Percentiles rank a stretch among this genome's conserved stretches.
These are phyloP conservation scores for Camponotus floridanus DNA, from an alignment of 1,140 invertebrate species.

Conservation along the genomic window DNA sequence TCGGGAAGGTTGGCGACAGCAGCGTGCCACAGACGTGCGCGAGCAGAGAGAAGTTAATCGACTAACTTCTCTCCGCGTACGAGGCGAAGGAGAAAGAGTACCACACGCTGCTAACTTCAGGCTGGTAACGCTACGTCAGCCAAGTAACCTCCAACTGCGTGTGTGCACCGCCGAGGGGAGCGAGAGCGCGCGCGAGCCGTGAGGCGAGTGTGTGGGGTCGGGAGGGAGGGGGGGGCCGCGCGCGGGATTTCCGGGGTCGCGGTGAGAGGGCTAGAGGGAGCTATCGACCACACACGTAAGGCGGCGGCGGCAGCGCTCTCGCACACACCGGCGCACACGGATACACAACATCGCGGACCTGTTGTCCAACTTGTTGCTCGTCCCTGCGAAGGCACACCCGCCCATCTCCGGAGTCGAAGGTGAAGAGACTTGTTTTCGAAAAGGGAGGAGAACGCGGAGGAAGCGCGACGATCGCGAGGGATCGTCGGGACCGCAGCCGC, in stretches of 20 bases:
- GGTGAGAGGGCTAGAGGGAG: slow-evolving; percentile 68
- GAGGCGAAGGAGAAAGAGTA: slow-evolving; percentile 48
- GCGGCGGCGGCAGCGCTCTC: slow-evolving; percentile 66
- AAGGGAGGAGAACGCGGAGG: slow-evolving; percentile 34
- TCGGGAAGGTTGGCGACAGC: neutral
- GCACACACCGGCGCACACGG: slow-evolving; percentile 75
- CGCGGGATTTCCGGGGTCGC: slow-evolving; percentile 61
- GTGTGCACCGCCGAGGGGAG: slow-evolving; percentile 3
- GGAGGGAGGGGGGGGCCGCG: slow-evolving; percentile 22
- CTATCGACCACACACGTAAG: slow-evolving; percentile 75
- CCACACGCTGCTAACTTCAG: slow-evolving; percentile 46
- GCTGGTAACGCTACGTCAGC: slow-evolving; percentile 36
- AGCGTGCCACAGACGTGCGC: slow-evolving; percentile 14
- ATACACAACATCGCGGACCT: slow-evolving; percentile 83
- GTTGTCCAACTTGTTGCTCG: slow-evolving; percentile 85
- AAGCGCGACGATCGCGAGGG: neutral
- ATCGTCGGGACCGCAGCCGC: neutral
- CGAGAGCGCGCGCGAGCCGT: slow-evolving; percentile 14
- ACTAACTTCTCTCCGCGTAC: no score
- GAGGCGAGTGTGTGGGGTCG: neutral
- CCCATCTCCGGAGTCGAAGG: slow-evolving; percentile 59
- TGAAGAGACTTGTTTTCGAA: slow-evolving; percentile 61
- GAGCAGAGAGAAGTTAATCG: no score
- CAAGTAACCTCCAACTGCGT: slow-evolving; percentile 29
- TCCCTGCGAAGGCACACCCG: slow-evolving; percentile 76